Base-by-base conservation (phyloP, 92 coral and sea anemone genomes). In the Actinostola sp. region DNA sequence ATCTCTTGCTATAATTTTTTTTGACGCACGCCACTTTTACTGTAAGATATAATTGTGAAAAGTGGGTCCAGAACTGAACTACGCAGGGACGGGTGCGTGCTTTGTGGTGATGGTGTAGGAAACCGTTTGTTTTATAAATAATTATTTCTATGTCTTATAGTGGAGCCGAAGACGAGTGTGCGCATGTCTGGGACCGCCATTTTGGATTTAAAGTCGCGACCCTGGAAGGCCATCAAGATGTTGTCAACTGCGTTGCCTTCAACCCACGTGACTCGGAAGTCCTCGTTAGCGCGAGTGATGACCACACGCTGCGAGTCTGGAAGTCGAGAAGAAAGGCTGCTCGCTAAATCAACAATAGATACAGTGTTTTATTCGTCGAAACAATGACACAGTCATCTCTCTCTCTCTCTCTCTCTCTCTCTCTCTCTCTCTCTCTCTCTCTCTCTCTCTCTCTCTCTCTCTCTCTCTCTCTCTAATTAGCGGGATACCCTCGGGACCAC, bases 151-250 rank as follows among this genome's bases (percentile, higher is more conserved):
- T 45, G 57, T 60, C 25, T 42, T 66, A 9, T 46, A 90, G 97
- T 81, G 97, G 97, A 46, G 97, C 92, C 0, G 97, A 90, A 70
- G 97, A 90, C 44, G 38, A 59, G 15, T 49, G 67, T 44, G 92
- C 88, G 23, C 97, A 90, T 63, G 92, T 90, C 20, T 90, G 97
- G 97, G 92, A 90, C 65, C 82, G 97, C 20, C 89, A 87, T 57
- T 84, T 42, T 80, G 92, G 92, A 8, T 64, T 73, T 66, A 90
- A 90, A 77, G 61, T 90, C 19, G 92, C 92, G 31, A 86, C 89
- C 1, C 85, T 90, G 0, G 54, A 66, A 48, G 97, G 97, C 20
- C 97, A 90, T 75, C 73, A 56, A 30, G 60, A 76, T 63, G 92
- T 90, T 0, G 97, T 90, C 13, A 90, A 90, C 78, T 88, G 86